Base-by-base conservation (phyloP, 2,888 invertebrate species). In the Panzeria rudis region DNA sequence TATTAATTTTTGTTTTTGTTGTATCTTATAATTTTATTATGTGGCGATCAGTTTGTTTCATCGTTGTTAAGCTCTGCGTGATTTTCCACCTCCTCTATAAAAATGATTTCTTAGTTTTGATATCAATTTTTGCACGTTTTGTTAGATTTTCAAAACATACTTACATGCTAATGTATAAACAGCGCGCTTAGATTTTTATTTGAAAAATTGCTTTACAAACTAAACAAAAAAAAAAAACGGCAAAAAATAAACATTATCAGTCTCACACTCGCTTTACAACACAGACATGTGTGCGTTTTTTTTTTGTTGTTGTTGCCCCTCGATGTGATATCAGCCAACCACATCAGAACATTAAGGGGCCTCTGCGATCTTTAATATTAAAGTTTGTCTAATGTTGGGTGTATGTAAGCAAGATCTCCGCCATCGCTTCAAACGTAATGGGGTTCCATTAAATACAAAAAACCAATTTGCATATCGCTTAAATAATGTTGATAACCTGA, bases 381-480 rank as follows among this genome's bases (percentile, higher is more conserved):
- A 29, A 41, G 23, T 71, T 38, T 41, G 41, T 32, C 52, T 78
- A 78, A 61, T 68, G 68, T 61, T 78, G 69, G 78, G 69, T 78
- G 61, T 77, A 61, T 71, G 54, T 64, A 56, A 38, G 61, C 71
- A 68, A 83, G 68, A 83, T 83, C 83, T 80, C 83, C 86, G 79
- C 76, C 83, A 83, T 86, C 72, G 83, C 83, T 83, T 50, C 50
- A 72, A 77, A 75, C 79, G 62, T 86, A 85, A 85, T 85, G 85
- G 85, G 85, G 78, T 85, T 69, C 85, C 82, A 85, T 85, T 85
- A 85, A 85, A 82, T 82, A 82, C 82, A 82, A 82, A 85, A 85
- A 85, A 82, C 78, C 85, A 85, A 85, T 85, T 85, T 85, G 85
- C 85, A 85, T 85, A 85, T 85, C 85, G 82, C 85, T 79, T 85